Evolutionary conservation across 2,888 invertebrate species (phyloP), one percentile per base, ranked within the genome.

Genomic region (Rhamphomyia laevipes): DNA sequence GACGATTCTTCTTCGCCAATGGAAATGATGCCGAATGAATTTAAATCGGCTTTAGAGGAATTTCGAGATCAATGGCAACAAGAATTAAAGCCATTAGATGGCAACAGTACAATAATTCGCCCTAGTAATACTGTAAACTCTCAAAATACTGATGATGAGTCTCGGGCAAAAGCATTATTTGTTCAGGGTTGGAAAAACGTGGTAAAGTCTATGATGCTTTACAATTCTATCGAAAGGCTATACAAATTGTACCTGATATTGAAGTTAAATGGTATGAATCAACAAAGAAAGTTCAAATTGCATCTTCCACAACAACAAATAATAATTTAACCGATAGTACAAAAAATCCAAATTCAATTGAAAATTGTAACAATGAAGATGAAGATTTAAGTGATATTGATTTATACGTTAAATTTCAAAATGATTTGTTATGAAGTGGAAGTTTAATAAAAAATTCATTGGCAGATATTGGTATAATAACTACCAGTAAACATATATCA

Each of bases 221-320:
- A 38, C 82, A 83, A 58, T 86, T 82, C 64, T 96, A 95, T 72
- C 82, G 87, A 56, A 77, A 84, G 56, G 93, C 95, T 35, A 84
- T 94, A 61, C 90, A 92, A 67, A 77, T 95, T 49, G 83, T 90
- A 52, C 93, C 94, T 11, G 92, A 95, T 62, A 89, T 95, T 55
- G 95, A 95, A 71, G 82, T 82, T 57, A 78, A 78, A 51, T 76
- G 88, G 5, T 85, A 86, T 55, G 81, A 83, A 51, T 58, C 59
- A 17, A 58, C 61, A 41, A 60, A 60, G 42, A 60, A 12, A 35
- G n/a, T n/a, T 13, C 21, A 18, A 16, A 15, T 13, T n/a, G 6
- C 13, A 35, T n/a, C 35, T n/a, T n/a, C 13, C 35, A 35, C 13
- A 13, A 40, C n/a, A n/a, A n/a, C n/a, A n/a, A n/a, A 18, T 21